phyloP scores from a whole-genome alignment of 2,888 invertebrate species.

The Cryptocephalus primarius region DNA sequence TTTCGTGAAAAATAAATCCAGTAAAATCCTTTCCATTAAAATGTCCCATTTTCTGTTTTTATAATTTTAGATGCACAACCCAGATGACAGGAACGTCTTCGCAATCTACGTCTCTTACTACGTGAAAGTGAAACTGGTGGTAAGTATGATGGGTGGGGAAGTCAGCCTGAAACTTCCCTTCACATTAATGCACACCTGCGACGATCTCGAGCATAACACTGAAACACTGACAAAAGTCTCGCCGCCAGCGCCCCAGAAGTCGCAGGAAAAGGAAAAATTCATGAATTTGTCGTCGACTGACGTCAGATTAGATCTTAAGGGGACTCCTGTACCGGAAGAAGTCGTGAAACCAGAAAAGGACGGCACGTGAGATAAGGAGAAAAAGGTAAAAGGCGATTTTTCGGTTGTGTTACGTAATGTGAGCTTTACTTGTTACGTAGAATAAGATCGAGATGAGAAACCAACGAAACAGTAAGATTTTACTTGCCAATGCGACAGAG shows the following conservation, averaged over 20 bases:
- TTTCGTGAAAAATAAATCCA: no score
- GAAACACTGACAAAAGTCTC: constrained; percentile 8
- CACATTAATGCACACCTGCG: constrained; percentile 62
- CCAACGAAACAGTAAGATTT: no score
- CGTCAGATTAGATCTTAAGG: neutral
- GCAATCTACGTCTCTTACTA: constrained; percentile 88
- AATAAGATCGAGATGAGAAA: neutral
- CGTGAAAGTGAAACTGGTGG: constrained; percentile 73
- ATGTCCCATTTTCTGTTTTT: no score
- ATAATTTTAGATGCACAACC: constrained; percentile 32
- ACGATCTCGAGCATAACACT: constrained; percentile 43
- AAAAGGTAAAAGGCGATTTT: constrained; percentile 13
- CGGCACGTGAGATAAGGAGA: constrained; percentile 36
- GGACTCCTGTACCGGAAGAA: constrained; percentile 5
- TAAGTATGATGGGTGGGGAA: constrained; percentile 74
- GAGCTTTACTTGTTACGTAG: constrained; percentile 1
- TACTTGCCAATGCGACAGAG: no score
- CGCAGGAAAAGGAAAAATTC: no score
- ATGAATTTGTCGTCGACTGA: no score
- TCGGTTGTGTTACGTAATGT: neutral
- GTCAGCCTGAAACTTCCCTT: constrained; percentile 72
- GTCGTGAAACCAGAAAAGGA: constrained; percentile 28
- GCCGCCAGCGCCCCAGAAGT: constrained; percentile 1
- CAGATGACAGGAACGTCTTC: constrained; percentile 74
- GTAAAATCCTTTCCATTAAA: no score